Evolutionary conservation across 2,113 vertebrate species (phyloP).

Genomic region (Zingel zingel): DNA sequence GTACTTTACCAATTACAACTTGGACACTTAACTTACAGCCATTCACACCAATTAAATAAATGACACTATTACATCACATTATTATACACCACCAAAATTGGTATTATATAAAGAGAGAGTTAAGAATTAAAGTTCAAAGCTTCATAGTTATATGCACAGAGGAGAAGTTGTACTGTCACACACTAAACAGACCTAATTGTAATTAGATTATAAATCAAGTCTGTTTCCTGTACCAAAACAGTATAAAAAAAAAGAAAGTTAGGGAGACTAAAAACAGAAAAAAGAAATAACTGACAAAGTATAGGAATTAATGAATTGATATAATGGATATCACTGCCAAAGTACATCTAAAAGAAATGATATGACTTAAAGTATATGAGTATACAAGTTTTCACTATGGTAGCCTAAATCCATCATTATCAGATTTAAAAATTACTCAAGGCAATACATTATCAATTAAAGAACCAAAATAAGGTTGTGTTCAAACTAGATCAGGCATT

Average conservation of each 20-base stretch:
- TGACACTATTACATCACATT: background rate
- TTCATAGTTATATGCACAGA: background rate
- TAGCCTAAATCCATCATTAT: background rate
- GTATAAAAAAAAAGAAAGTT: background rate
- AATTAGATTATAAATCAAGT: background rate
- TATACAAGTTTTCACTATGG: too few relatives aligned
- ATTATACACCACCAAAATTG: background rate
- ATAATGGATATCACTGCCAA: too few relatives aligned
- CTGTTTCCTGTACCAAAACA: background rate
- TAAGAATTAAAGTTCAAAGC: background rate
- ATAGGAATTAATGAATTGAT: too few relatives aligned
- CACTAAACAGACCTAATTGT: background rate
- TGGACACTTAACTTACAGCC: background rate
- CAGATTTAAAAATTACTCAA: constrained; percentile 6
- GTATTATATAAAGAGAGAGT: background rate
- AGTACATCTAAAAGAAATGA: too few relatives aligned
- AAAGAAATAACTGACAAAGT: background rate
- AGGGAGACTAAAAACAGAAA: background rate
- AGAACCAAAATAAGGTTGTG: background rate
- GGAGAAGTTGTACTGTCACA: background rate
- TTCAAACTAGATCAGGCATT: too few relatives aligned
- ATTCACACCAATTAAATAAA: background rate
- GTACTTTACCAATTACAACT: background rate
- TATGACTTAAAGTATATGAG: too few relatives aligned
- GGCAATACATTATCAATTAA: background rate